phyloP scores from a whole-genome alignment of 2,888 invertebrate genomes.

The Epinotia demarniana region DNA sequence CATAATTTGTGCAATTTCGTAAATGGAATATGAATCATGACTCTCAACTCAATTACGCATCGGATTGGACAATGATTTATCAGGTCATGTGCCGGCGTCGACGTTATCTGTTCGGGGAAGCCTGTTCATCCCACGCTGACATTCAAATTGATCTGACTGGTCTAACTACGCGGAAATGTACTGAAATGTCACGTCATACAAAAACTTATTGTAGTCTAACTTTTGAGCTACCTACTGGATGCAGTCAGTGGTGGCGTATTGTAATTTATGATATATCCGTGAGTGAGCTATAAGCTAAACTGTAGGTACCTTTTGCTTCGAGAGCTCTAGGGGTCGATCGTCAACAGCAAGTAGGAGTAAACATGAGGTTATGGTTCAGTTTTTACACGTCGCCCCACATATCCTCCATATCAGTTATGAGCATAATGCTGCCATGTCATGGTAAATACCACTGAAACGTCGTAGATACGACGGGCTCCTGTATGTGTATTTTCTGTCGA shows the following conservation, averaged over 20 bases:
- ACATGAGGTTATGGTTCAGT: too few relatives aligned
- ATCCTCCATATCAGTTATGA: neutral
- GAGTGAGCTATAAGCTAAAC: neutral
- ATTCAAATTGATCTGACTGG: neutral
- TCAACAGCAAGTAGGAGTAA: too few relatives aligned
- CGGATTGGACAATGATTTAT: constrained; percentile 14
- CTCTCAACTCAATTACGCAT: constrained; percentile 1
- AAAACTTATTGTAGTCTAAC: neutral
- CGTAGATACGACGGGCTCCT: neutral
- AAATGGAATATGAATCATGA: neutral
- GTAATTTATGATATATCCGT: neutral
- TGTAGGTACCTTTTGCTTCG: neutral
- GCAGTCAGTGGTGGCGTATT: neutral
- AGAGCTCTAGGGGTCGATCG: neutral
- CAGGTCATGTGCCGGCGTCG: constrained; percentile 7
- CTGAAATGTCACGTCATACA: constrained; percentile 9
- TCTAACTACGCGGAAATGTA: constrained; percentile 27
- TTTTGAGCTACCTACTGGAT: neutral
- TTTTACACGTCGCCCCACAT: neutral
- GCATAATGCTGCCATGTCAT: too few relatives aligned
- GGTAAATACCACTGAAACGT: too few relatives aligned
- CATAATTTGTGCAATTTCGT: too few relatives aligned
- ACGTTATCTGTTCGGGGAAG: constrained; percentile 51
- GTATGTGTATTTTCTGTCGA: neutral
- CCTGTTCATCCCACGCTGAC: constrained; percentile 38